These are phyloP conservation scores for Diadema setosum DNA, from an alignment of 35 echinoderm and acorn worm genomes.

Conservation along the genomic window DNA sequence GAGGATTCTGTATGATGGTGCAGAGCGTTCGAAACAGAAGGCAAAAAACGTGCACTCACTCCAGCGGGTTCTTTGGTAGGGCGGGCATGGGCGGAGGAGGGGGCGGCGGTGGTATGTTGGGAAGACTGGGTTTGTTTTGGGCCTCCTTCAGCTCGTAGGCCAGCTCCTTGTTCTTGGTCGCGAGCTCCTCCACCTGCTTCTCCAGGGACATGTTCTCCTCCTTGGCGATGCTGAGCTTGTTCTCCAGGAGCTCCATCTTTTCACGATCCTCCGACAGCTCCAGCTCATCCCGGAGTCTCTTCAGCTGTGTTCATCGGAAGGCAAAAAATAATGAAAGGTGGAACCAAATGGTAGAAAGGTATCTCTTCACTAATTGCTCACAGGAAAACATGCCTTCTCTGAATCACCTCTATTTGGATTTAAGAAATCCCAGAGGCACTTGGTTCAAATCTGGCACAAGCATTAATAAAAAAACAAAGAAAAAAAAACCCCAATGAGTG, in stretches of 20 bases:
- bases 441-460: too few species aligned
- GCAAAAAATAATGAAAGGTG: neutral
- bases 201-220: conserved; percentile 67
- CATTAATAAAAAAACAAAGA: too few species aligned
- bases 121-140: conserved; percentile 29
- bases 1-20: too few species aligned
- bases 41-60: conserved; percentile 55
- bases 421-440: too few species aligned
- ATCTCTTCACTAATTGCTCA: neutral
- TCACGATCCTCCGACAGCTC: conserved; percentile 9
- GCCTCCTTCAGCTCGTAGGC: conserved; percentile 38
- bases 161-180: conserved; percentile 40
- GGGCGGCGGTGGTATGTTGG: conserved; percentile 58
- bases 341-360: neutral
- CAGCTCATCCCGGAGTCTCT: conserved; percentile 26
- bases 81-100: conserved; percentile 47
- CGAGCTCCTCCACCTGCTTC: conserved; percentile 42
- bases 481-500: too few species aligned
- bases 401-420: neutral
- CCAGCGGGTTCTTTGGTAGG: conserved; percentile 42
- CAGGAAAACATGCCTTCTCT: neutral
- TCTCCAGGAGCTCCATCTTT: conserved; percentile 38
- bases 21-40: neutral
- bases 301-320: conserved; percentile 11
- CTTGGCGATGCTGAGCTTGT: conserved; percentile 70